Percentiles rank a stretch among this genome's conserved stretches.
Evolutionary conservation across 2,888 invertebrate species (phyloP).

Genomic region (Agrotis segetum): DNA sequence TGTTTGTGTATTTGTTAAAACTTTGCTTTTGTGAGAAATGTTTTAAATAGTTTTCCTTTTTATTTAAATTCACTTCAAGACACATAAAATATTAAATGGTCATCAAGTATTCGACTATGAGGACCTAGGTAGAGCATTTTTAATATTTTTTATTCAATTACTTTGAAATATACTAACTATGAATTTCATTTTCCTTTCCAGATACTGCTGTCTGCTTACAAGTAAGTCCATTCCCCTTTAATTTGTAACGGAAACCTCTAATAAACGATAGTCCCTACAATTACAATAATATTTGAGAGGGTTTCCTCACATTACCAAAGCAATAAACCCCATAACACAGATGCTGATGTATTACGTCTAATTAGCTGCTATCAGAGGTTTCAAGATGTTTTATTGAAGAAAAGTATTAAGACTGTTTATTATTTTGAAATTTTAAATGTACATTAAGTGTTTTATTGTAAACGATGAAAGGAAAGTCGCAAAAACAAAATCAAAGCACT

Average conservation of each 20-base stretch:
- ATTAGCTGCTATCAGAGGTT: conserved; percentile 15
- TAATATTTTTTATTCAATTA: too few relatives aligned
- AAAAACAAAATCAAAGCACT: too few relatives aligned
- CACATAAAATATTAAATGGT: too few relatives aligned
- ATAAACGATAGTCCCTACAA: conserved; percentile 42
- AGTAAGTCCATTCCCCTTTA: neutral
- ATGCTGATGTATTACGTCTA: conserved; percentile 23
- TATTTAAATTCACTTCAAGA: too few relatives aligned
- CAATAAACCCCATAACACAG: conserved; percentile 39
- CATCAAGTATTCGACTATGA: too few relatives aligned
- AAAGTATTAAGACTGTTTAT: neutral
- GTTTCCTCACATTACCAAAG: conserved; percentile 29
- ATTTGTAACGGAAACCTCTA: conserved; percentile 8
- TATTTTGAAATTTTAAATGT: neutral
- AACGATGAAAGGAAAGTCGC: too few relatives aligned
- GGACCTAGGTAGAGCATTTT: too few relatives aligned
- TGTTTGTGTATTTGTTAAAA: neutral
- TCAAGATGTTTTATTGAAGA: neutral
- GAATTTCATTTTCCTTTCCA: neutral
- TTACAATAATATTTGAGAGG: conserved; percentile 51
- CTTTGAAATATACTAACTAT: neutral
- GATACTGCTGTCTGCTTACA: neutral
- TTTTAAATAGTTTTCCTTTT: too few relatives aligned
- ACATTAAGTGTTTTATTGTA: too few relatives aligned
- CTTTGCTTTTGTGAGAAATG: too few relatives aligned